Base-by-base conservation (phyloP, 1,140 invertebrate genomes). In the Chironomus tepperi region DNA sequence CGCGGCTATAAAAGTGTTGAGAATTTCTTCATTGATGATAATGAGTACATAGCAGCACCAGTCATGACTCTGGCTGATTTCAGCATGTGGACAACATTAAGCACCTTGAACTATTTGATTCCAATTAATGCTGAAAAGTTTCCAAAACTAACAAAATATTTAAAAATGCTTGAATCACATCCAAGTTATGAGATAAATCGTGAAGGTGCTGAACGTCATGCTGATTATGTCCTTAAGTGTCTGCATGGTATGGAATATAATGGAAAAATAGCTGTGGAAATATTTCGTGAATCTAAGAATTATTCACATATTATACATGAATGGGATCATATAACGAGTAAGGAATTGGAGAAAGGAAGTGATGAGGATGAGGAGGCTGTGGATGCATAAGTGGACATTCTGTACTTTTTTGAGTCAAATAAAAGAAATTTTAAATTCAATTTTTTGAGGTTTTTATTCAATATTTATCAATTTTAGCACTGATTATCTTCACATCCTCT, bases 401-500 rank as follows among this genome's bases (percentile, higher is more conserved):
- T 1, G 1, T 12, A 15, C 0, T 57, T 57, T 57, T 57, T 0
- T 15, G 9, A 12, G 8, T 5, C 8, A 1, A 47, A 47, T 47
- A 3, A 47, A 47, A 8, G 43, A 47, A 47, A 43, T 3, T 8
- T n/a, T n/a, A n/a, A n/a, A n/a, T n/a, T n/a, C n/a, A n/a, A n/a
- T n/a, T n/a, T n/a, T n/a, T n/a, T n/a, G n/a, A 34, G 24, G 8
- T 10, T 43, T 47, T 47, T 47, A 12, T 12, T 79, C 79, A 86
- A 42, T 80, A 79, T 78, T 88, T 88, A 24, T 87, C 84, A 73
- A 89, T 84, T 79, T 86, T 88, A 47, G 87, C 89, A 84, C 90
- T 91, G 3, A 94, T 82, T 78, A 98, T 96, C 83, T 92, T 90
- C 0, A 98, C 87, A 80, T 95, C 92, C 83, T 98, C 96, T 0